Evolutionary conservation across 2,113 vertebrate species (phyloP).

Genomic region (Limanda limanda): DNA sequence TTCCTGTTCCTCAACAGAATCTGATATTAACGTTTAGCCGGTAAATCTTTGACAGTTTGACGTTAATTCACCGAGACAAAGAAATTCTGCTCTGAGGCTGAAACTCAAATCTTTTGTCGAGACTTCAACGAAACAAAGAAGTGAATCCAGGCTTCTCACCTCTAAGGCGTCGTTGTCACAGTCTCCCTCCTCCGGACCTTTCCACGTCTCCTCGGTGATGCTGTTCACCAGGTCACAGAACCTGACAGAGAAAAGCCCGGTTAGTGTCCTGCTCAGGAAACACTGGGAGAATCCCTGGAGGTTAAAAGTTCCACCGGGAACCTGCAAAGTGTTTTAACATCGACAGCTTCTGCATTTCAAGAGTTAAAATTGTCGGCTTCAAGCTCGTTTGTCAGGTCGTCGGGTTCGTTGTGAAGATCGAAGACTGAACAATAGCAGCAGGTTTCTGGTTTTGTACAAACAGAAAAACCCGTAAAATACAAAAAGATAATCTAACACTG

Average conservation of each 20-base stretch:
- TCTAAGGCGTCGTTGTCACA: slow-evolving; percentile 92
- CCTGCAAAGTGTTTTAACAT: neutral
- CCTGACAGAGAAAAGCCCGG: slow-evolving; percentile 71
- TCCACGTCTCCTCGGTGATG: slow-evolving; percentile 93
- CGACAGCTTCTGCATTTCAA: neutral
- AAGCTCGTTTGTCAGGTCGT: neutral
- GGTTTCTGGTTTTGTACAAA: no score
- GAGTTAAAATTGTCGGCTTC: neutral
- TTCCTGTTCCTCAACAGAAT: no score
- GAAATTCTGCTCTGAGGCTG: no score
- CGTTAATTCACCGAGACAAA: no score
- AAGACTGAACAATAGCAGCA: no score
- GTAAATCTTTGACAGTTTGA: neutral
- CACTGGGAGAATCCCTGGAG: no score
- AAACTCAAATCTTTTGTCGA: neutral
- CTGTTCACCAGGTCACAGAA: slow-evolving; percentile 97
- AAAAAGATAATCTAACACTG: no score
- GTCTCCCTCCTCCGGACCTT: slow-evolving; percentile 90
- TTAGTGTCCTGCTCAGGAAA: neutral
- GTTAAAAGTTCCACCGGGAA: no score
- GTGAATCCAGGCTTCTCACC: slow-evolving; percentile 76
- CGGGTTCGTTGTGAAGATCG: neutral
- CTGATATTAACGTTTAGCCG: no score
- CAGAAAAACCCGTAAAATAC: no score
- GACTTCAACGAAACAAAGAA: neutral